Evolutionary conservation across 2,797 vertebrate genomes (phyloP), one percentile per base, ranked within the genome.

Genomic region (Scleropages formosus): DNA sequence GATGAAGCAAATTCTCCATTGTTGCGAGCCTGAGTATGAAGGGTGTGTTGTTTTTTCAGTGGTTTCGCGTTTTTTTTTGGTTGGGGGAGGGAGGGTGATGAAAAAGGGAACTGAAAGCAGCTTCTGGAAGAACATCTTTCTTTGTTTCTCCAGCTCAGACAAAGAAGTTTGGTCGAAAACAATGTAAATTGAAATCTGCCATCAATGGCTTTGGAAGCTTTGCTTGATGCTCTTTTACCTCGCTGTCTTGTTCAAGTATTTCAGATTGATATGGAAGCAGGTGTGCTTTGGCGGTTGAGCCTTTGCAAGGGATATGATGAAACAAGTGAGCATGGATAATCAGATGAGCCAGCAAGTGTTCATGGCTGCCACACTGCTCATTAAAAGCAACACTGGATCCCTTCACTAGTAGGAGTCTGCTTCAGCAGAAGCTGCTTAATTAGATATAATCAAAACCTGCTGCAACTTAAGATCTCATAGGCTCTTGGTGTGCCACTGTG

Each of bases 21-120:
- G 90, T 92, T 91, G 78, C 69, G 47, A 68, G 84, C 81, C 68
- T 82, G 51, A 83, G 79, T 85, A 65, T 81, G 85, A 89, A 91
- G 93, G 91, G 93, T 92, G 93, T 94, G 92, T 92, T 92, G 79
- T 81, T 79, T 88, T 80, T 82, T 82, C 73, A 73, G 72, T 61
- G 16, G 6, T 39, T 39, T 18, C 53, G 3, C 22, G n/a, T 73
- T 59, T 20, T 58, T 18, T 31, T n/a, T 9, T 46, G 8, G 18
- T 72, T 68, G 56, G 67, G 20, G 31, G 72, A 67, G 74, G 56
- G 69, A 64, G 74, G 6, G 6, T 39, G 31, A 39, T 22, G 24
- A 11, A 20, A 61, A 60, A 51, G 74, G 6, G 78, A 64, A 59
- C 16, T 24, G 20, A 12, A 27, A 51, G 73, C 73, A 74, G 77